Evolutionary conservation across 53 echinoderm and acorn worm species (phyloP), one percentile per base, ranked within the genome.

Genomic region (Arbacia lixula): DNA sequence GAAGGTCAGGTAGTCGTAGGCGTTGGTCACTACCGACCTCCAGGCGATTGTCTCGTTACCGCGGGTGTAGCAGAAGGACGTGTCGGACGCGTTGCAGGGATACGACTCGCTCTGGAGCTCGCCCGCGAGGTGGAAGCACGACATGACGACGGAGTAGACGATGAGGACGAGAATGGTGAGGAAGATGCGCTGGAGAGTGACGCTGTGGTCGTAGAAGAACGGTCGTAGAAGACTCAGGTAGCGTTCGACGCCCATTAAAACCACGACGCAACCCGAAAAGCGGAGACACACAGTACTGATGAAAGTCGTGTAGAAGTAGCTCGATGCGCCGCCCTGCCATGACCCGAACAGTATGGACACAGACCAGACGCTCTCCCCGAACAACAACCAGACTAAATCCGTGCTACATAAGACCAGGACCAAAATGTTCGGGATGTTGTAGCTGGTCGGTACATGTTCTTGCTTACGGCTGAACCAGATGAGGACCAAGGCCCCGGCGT

Each of bases 221-320:
- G 99, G 94, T 78, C 84, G 90, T 50, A 89, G 86, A 58, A 98
- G 90, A 36, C 94, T 91, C 16, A 98, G 84, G 78, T 92, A 98
- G 20, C 99, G 86, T 40, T 98, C 99, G 17, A 94, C 88, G 3
- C 99, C 92, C 94, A 92, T 94, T 29, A 90, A 51, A 21, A 98
- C 92, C n/a, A 94, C 92, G 14, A 94, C 84, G 69, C 86, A 90
- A 25, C 90, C 88, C 0, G 99, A 98, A 3, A 98, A 61, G 29
- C 92, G 66, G 12, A 86, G 76, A 52, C 92, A 94, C 30, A 88
- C 71, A 8, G 87, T 84, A 25, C 87, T 83, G 3, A 92, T 66
- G 60, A 85, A 90, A 46, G 86, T 49, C 0, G 85, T 83, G 30
- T 88, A 88, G 12, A 86, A 57, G 68, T 84, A 90, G 12, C 62